Base-by-base conservation (phyloP, 1,140 invertebrate species). In the Aphidius gifuensis region DNA sequence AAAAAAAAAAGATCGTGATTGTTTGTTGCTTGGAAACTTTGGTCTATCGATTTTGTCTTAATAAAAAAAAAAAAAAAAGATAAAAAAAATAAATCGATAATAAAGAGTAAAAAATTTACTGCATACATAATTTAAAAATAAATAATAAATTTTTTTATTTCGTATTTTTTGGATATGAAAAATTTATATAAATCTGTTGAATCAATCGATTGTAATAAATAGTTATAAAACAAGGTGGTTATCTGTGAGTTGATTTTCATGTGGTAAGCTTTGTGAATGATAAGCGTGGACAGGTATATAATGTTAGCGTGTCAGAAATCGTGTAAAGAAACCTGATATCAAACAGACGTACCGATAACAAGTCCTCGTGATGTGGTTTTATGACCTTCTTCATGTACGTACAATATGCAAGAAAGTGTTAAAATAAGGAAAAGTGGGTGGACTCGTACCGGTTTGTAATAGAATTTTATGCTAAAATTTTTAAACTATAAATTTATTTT, bases 331-430 rank as follows among this genome's bases (percentile, higher is more conserved):
- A 68, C 49, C 57, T 47, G 50, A 59, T 42, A 5, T 9, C 32
- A 61, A 53, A 59, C 62, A 62, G 59, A 59, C 60, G 64, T 54
- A 63, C 50, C 57, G 47, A 47, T 59, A 67, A 67, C 44, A 62
- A 64, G 45, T 64, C 49, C 50, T 61, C 32, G 42, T 53, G 50
- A 32, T 40, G 59, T 60, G n/a, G 32, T 60, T 60, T 60, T 45
- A 60, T 54, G 23, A 49, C 42, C 4, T 49, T 56, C 50, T 60
- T 44, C 21, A 60, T 38, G n/a, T 43, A n/a, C 16, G 21, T 16
- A 51, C 42, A 54, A 9, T 42, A 54, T 23, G n/a, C 16, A 60
- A 60, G 44, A 40, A 59, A 49, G 38, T 21, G 8, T 6, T 53
- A 23, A 7, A 38, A 9, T 53, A 23, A 5, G 32, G 11, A n/a